Base-by-base conservation (phyloP, 2,888 invertebrate species). In the Heliconius cydno region DNA sequence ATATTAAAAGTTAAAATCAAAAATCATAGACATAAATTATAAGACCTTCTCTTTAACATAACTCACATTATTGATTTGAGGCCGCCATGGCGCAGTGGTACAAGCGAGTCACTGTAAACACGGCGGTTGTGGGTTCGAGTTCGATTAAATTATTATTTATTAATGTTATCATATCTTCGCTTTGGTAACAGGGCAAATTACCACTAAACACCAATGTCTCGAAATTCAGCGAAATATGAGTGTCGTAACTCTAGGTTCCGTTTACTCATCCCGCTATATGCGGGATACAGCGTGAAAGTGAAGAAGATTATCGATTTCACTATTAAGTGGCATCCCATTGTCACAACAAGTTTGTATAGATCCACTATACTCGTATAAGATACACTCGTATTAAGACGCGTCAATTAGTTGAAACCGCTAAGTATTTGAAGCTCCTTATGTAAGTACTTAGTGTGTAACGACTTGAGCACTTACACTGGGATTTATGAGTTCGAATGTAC, bases 371-470 rank as follows among this genome's bases (percentile, higher is more conserved):
- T 34, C 34, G 34, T 7, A 25, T 41, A 63, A 63, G 28, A 75
- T 28, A 75, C 65, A 46, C 75, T 41, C 63, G 65, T 75, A 80
- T 68, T 77, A 77, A 80, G 79, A 76, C 78, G 66, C 78, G 76
- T 73, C 79, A 81, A 81, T 82, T 80, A 81, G 74, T 66, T 41
- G 63, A 68, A 81, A 83, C 84, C 83, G 68, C 84, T 81, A 81
- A 83, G 83, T 82, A 82, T 83, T 85, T 84, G 81, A 84, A 82
- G 80, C 82, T 82, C 82, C 85, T 84, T 85, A 84, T 81, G 82
- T 81, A 82, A 82, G 83, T 84, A 82, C 82, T 84, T 83, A 83
- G 85, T 83, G 81, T 82, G 82, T 84, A 84, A 85, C 83, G 84
- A 84, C 82, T 83, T 79, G 80, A 81, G 81, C 82, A 83, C 84